Conservation (phyloP, 2,888 invertebrate species). For the Phaonia tiefii region DNA sequence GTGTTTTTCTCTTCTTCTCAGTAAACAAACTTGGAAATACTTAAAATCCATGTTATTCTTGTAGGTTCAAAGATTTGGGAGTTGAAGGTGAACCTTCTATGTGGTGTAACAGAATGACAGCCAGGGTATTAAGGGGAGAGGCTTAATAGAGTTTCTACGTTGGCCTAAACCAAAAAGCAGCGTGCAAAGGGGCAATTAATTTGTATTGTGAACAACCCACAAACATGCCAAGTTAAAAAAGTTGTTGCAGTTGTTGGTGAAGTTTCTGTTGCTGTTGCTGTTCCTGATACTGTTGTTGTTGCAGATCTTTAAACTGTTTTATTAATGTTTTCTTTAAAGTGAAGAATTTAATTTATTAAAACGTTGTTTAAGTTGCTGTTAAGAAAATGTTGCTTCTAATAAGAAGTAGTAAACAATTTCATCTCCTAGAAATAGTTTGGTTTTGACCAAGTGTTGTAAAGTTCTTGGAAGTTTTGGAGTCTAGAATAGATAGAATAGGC, state of each 20-base stretch:
- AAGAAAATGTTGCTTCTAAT: too few relatives aligned
- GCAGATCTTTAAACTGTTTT: constrained; percentile 36
- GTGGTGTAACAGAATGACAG: neutral
- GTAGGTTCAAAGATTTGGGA: constrained; percentile 57
- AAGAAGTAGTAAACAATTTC: too few relatives aligned
- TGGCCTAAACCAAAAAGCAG: constrained; percentile 67
- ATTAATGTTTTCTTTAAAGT: constrained; percentile 54
- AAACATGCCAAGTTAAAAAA: constrained; percentile 69
- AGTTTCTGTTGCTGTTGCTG: neutral
- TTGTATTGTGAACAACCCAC: constrained; percentile 74
- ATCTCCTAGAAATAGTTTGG: too few relatives aligned
- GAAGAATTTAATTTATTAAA: constrained; percentile 65
- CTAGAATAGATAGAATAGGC: neutral
- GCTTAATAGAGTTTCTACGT: neutral
- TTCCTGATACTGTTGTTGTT: neutral
- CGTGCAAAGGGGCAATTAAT: constrained; percentile 80
- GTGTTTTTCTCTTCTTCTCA: neutral
- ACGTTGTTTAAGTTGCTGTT: constrained; percentile 52
- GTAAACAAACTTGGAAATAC: constrained; percentile 7
- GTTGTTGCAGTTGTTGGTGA: constrained; percentile 24
- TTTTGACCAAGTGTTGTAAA: neutral
- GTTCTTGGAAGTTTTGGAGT: neutral
- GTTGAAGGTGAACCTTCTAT: constrained; percentile 58
- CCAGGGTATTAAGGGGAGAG: neutral
- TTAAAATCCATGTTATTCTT: constrained; percentile 36